Conservation (phyloP, 2,797 vertebrate species). For the Tadarida brasiliensis region DNA sequence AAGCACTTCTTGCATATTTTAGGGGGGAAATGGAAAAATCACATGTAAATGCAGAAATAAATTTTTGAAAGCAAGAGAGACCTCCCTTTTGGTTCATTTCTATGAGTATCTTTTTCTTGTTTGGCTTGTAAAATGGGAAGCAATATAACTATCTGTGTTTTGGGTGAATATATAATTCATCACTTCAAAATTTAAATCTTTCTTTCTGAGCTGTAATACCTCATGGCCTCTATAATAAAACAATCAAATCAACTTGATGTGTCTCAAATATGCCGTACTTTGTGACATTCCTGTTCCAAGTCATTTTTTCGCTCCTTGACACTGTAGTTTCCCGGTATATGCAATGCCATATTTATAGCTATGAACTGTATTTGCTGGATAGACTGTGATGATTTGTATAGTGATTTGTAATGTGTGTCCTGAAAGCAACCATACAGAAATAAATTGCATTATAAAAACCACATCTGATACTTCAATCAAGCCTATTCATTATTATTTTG, state of each 20-base stretch:
- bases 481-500: constrained; percentile 45
- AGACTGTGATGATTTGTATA: constrained; percentile 60
- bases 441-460: constrained; percentile 66
- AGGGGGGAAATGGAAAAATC: not conserved
- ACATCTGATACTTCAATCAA: constrained; percentile 62
- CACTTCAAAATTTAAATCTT: constrained; percentile 57
- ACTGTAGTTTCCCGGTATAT: constrained; percentile 61
- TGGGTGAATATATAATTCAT: constrained; percentile 56
- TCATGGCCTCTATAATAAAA: constrained; percentile 57
- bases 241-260: constrained; percentile 53
- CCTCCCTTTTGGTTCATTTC: constrained; percentile 44
- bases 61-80: constrained; percentile 59
- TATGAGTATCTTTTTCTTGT: constrained; percentile 51
- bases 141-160: constrained; percentile 42
- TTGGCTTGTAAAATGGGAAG: constrained; percentile 60
- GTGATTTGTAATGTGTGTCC: constrained; percentile 62
- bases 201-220: constrained; percentile 57
- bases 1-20: constrained; percentile 4
- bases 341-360: constrained; percentile 59
- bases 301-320: constrained; percentile 50
- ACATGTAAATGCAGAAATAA: constrained; percentile 42
- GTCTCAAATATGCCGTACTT: constrained; percentile 37
- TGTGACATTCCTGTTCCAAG: constrained; percentile 60
- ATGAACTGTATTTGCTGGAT: constrained; percentile 57
- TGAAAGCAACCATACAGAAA: constrained; percentile 67